Percentiles rank a stretch among this genome's conserved stretches.
Conservation (phyloP, 2,888 invertebrate genomes). For the Acrobasis suavella region DNA sequence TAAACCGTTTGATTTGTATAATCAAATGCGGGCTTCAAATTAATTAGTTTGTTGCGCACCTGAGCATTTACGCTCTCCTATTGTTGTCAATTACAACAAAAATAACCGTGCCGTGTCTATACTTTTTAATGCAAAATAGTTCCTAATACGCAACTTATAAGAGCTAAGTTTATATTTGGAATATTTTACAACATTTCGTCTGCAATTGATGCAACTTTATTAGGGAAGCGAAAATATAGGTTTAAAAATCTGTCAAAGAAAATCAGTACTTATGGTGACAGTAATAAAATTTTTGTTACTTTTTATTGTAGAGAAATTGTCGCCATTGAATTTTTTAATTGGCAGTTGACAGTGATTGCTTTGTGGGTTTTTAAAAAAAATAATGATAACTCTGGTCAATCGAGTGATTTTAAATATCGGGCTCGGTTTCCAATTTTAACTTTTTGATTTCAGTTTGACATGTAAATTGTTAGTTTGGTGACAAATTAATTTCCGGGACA, state of each 20-base stretch:
- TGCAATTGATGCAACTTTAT: neutral
- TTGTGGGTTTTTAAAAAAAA: conserved; percentile 41
- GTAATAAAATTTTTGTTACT: too few relatives aligned
- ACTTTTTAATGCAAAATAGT: neutral
- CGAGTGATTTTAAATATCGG: conserved; percentile 40
- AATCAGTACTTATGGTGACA: too few relatives aligned
- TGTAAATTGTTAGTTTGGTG: conserved; percentile 32
- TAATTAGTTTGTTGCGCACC: conserved; percentile 82
- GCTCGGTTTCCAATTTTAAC: conserved; percentile 32
- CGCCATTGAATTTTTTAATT: too few relatives aligned
- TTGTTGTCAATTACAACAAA: conserved; percentile 36
- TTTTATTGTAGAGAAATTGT: too few relatives aligned
- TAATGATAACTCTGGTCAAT: conserved; percentile 54
- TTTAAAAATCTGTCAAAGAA: conserved; percentile 36
- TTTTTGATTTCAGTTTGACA: conserved; percentile 31
- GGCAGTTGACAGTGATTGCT: conserved; percentile 53
- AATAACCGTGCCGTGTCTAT: neutral
- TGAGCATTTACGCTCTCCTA: conserved; percentile 69
- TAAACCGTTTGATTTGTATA: conserved; percentile 80
- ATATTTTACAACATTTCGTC: conserved; percentile 23
- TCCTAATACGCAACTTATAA: neutral
- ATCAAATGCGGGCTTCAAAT: conserved; percentile 81
- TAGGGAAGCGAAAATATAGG: conserved; percentile 9
- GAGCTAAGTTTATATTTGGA: conserved; percentile 7
- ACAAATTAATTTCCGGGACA: conserved; percentile 7